These are phyloP conservation scores for Cantharis rustica DNA, from an alignment of 2,888 invertebrate species.

Conservation along the genomic window DNA sequence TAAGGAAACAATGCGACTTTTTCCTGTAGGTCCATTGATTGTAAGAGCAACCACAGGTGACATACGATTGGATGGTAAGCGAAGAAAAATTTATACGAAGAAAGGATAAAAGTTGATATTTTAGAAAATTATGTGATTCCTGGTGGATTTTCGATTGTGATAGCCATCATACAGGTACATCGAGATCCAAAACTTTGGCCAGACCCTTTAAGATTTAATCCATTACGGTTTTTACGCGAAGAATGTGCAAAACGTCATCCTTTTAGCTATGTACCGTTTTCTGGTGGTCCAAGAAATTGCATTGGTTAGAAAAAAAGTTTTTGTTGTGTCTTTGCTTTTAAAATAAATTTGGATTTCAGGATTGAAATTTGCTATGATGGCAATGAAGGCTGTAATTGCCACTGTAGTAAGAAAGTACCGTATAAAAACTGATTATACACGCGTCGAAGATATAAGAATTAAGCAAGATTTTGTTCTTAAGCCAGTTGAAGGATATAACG, in stretches of 20 bases:
- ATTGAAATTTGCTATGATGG: slow-evolving; percentile 7
- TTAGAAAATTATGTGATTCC: too few species aligned
- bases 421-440: neutral
- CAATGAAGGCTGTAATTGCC: neutral
- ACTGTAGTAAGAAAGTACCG: neutral
- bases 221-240: slow-evolving; percentile 16
- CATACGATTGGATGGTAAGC: slow-evolving; percentile 10
- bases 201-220: slow-evolving; percentile 6
- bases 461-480: neutral
- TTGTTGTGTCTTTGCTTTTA: too few species aligned
- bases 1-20: neutral
- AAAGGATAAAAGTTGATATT: too few species aligned
- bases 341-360: neutral
- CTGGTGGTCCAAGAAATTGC: neutral
- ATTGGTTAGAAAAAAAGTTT: neutral
- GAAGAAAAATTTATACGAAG: too few species aligned
- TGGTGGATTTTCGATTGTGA: neutral
- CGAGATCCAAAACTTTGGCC: neutral
- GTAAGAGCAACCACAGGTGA: slow-evolving; percentile 20
- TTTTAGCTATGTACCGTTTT: neutral
- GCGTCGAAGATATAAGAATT: neutral
- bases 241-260: neutral
- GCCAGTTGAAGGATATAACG: neutral
- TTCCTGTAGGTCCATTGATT: slow-evolving; percentile 39
- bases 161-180: neutral